Conservation (phyloP, 1,140 invertebrate species). For the Lordiphosa mommai region DNA sequence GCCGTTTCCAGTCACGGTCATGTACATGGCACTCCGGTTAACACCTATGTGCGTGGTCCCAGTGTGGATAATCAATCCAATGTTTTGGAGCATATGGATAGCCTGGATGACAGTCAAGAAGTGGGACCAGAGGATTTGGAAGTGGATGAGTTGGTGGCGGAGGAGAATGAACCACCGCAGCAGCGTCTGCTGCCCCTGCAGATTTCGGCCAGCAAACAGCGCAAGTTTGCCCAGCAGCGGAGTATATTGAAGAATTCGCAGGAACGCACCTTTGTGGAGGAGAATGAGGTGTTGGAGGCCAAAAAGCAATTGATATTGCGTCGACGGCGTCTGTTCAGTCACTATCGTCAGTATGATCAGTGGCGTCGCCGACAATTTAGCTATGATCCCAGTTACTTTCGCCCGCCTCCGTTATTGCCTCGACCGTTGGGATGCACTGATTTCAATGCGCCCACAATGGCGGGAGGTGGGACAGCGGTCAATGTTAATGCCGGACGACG, state of each 20-base stretch:
- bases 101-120: conserved; percentile 32
- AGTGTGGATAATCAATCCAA: conserved; percentile 68
- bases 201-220: conserved; percentile 40
- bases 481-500: conserved; percentile 54
- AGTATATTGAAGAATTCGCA: conserved; percentile 74
- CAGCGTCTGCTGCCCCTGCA: conserved; percentile 52
- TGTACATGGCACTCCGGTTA: conserved; percentile 69
- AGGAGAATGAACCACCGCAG: conserved; percentile 11
- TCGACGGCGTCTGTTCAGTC: conserved; percentile 70
- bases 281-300: conserved; percentile 71
- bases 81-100: conserved; percentile 60
- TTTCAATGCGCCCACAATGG: conserved; percentile 40
- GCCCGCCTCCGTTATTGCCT: conserved; percentile 65
- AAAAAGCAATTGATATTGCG: conserved; percentile 76
- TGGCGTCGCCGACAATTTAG: conserved; percentile 77
- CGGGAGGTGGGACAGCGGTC: conserved; percentile 23
- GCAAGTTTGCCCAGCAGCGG: conserved; percentile 67
- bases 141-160: conserved; percentile 16
- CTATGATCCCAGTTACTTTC: conserved; percentile 78
- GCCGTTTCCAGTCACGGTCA: conserved; percentile 19
- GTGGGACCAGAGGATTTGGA: conserved; percentile 29
- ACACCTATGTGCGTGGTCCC: conserved; percentile 60
- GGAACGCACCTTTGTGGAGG: conserved; percentile 66
- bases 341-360: conserved; percentile 77
- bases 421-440: conserved; percentile 63